Evolutionary conservation across 1,140 invertebrate genomes (phyloP), one percentile per base, ranked within the genome.

Genomic region (Heliconius congener): DNA sequence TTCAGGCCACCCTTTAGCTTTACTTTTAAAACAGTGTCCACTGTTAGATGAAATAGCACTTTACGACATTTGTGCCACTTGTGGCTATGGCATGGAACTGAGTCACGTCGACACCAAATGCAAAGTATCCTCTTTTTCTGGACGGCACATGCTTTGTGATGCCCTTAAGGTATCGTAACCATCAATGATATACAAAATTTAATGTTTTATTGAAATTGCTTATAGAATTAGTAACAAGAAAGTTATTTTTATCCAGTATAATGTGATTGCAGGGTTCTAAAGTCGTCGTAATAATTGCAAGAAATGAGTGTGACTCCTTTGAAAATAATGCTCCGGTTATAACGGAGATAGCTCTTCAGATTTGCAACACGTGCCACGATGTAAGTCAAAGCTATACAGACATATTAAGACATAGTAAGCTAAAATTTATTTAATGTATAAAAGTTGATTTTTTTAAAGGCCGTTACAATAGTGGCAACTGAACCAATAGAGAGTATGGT

Each of bases 41-140:
- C 83, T 96, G 73, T 92, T 96, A 74, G 96, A 96, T 79, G 96
- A 96, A 88, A 88, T 96, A 81, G 95, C 95, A 46, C 79, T 96
- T 27, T 96, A 95, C 77, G 96, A 96, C 85, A 85, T 93, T 13
- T 88, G 88, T 42, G 85, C 93, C 5, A 94, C 94, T 5, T 89
- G 90, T 23, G 95, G 95, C 19, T 92, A 95, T n/a, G 95, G 94
- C n/a, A 87, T 95, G 84, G 96, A 96, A 81, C 86, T 96, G 8
- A 95, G 94, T 82, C 95, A 96, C 66, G 95, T 96, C 11, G 95
- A 96, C 82, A 96, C 96, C 5, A 94, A 92, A 75, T 96, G 96
- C 81, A 97, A 97, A 91, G 96, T 98, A 1, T 95, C 96, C 4
- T 93, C 95, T 0, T 95, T 89, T 81, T 90, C 90, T 19, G 86